phyloP scores from a whole-genome alignment of 2,888 invertebrate species.

The Zygogramma bicolorata region DNA sequence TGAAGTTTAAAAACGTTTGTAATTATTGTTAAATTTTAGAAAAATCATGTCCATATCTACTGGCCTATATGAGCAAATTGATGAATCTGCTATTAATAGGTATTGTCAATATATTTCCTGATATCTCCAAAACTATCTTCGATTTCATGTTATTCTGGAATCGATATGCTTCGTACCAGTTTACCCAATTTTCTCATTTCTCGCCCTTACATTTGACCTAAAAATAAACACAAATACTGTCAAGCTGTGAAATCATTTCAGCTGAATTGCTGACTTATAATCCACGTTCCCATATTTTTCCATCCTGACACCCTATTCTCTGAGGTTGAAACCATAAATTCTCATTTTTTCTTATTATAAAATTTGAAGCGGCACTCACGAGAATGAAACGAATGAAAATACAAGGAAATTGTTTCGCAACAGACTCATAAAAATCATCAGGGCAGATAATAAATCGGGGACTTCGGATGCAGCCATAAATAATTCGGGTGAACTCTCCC shows the following conservation, averaged over 20 bases:
- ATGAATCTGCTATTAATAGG: no score
- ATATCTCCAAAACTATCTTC: no score
- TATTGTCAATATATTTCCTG: no score
- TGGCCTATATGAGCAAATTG: no score
- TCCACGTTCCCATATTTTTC: neutral
- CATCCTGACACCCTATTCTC: neutral
- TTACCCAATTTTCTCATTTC: no score
- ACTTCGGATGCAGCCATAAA: neutral
- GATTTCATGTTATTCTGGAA: no score
- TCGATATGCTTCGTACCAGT: no score
- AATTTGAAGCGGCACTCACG: neutral
- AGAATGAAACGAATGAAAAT: neutral
- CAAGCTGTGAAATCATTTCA: neutral
- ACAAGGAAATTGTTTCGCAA: neutral
- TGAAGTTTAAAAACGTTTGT: no score
- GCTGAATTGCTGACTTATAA: neutral
- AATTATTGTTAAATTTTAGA: no score
- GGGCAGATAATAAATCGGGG: neutral
- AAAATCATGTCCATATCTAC: no score
- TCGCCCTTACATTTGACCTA: no score
- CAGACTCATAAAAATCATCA: neutral
- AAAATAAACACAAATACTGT: neutral
- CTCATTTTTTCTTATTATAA: neutral
- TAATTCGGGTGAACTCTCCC: neutral
- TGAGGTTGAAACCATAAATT: neutral